Evolutionary conservation across 1,140 invertebrate genomes (phyloP), one percentile per base, ranked within the genome.

Genomic region (Hylaeus anthracinus): DNA sequence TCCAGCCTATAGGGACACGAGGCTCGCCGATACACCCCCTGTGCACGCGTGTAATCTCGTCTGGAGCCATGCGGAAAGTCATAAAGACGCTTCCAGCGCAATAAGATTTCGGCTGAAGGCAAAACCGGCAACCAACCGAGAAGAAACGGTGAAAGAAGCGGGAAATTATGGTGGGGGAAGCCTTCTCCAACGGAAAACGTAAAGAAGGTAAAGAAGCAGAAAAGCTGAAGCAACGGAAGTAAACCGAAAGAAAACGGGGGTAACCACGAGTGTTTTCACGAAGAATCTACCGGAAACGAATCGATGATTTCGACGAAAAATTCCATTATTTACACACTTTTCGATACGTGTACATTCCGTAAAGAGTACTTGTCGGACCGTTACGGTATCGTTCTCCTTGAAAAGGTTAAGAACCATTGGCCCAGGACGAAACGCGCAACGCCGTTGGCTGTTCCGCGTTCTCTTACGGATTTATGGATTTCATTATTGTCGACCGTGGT

Each of bases 381-480:
- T 26, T 26, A 26, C 26, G 26, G 26, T 26, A 26, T 26, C 26
- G 26, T 26, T 26, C 26, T 26, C 26, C 26, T 26, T 26, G 26
- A 26, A 26, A 26, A 26, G 26, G 26, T 26, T 26, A 26, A 26
- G 26, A 26, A 26, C 26, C 26, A 26, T 26, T 26, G 26, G 26
- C 26, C 26, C 26, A 26, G 26, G 26, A 26, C 26, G 26, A 26
- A 26, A 26, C 56, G 48, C 66, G 51, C 63, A 63, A 72, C 66
- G 26, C 69, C 77, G 66, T 39, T 10, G 69, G 79, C 74, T 82
- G 81, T 84, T 83, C 85, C 70, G 77, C 72, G 74, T 56, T 76
- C 86, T 89, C 86, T 88, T 86, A 86, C 89, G 90, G 88, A 91
- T 91, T 91, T 91, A 91, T 91, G 90, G 90, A 91, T 91, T 91